Evolutionary conservation across 2,888 invertebrate genomes (phyloP).

Genomic region (Pristionchus mayeri): DNA sequence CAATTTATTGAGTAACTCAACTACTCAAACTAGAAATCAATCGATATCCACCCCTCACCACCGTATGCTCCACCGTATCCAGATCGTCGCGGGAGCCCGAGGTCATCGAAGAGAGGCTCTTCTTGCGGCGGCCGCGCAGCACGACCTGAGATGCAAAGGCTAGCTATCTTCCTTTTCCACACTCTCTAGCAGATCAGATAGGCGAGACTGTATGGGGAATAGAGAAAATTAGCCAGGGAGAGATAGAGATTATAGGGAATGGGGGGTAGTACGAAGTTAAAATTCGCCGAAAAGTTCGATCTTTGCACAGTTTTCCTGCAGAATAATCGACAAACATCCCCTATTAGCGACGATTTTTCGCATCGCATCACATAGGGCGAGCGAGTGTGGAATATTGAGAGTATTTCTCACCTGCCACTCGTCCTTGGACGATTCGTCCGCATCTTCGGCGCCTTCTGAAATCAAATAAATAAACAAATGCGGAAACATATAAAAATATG

Average conservation of each 20-base stretch:
- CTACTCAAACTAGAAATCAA: too few species aligned
- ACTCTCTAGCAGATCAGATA: not conserved
- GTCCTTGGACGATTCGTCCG: constrained; percentile 26
- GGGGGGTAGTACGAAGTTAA: too few species aligned
- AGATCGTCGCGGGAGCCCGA: constrained; percentile 54
- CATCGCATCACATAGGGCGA: too few species aligned
- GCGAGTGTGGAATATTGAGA: too few species aligned
- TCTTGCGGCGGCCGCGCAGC: constrained; percentile 55
- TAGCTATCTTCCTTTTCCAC: not conserved
- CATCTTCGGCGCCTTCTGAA: not conserved
- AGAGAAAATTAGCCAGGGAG: not conserved
- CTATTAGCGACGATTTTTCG: too few species aligned
- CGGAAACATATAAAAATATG: not conserved
- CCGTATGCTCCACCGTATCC: constrained; percentile 53
- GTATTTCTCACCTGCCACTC: constrained; percentile 32
- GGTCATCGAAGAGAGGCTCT: constrained; percentile 59
- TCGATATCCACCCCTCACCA: not conserved
- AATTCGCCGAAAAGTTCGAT: too few species aligned
- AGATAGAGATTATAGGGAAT: too few species aligned
- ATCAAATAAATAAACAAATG: too few species aligned
- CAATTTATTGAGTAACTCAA: too few species aligned
- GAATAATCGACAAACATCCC: too few species aligned
- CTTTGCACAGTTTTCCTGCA: too few species aligned
- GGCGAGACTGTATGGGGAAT: not conserved
- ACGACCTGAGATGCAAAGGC: too few species aligned